A percentile compares a stretch with the other conserved stretches of the same genome.
These are phyloP conservation scores for Liposcelis brunnea DNA, from an alignment of 2,888 invertebrate species.

Conservation along the genomic window DNA sequence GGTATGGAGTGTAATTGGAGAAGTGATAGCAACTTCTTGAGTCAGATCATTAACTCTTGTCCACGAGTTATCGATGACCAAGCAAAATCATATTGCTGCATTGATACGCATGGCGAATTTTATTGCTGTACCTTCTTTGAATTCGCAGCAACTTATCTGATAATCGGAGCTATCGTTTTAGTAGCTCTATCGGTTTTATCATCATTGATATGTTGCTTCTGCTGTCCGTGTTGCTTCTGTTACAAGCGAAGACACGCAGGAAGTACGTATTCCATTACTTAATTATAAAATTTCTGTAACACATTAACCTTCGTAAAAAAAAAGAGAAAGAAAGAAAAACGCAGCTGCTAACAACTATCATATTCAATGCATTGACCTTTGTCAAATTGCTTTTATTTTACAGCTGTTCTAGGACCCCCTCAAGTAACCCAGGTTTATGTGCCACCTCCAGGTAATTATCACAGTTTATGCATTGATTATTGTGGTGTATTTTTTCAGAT, in stretches of 20 bases:
- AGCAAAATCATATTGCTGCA: neutral
- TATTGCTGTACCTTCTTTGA: conserved; percentile 1
- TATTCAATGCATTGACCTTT: no score
- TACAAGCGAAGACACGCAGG: conserved; percentile 20
- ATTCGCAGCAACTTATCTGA: conserved; percentile 3
- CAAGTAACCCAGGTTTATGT: no score
- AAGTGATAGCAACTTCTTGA: neutral
- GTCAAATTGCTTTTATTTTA: no score
- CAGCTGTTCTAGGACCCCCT: no score
- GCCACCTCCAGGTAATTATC: no score
- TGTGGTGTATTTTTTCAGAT: no score
- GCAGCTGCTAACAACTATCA: no score
- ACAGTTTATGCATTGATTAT: no score
- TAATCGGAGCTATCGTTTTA: conserved; percentile 14
- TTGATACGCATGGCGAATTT: neutral
- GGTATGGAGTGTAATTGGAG: conserved; percentile 1
- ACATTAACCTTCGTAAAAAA: no score
- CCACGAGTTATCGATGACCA: neutral
- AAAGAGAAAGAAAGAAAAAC: no score
- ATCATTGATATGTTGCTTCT: conserved; percentile 48
- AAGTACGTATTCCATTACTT: conserved; percentile 14
- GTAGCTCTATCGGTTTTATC: conserved; percentile 34
- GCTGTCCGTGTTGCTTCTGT: conserved; percentile 34
- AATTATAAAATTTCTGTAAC: no score
- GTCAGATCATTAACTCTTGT: neutral